Conservation (phyloP, 2,888 invertebrate species). For the Xestia ashworthii region DNA sequence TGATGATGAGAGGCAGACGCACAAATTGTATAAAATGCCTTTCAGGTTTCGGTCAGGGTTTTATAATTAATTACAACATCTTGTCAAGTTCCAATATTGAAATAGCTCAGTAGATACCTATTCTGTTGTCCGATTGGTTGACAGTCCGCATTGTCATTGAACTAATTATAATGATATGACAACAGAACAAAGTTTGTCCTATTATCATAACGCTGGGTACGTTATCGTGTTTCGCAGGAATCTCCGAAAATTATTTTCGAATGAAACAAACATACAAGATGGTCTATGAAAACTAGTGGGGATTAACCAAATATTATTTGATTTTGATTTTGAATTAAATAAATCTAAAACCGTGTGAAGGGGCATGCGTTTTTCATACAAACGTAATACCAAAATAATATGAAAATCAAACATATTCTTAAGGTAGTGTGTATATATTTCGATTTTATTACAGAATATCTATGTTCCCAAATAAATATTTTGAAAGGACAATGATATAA, state of each 20-base stretch:
- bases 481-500: no score
- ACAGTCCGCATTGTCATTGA: constrained; percentile 20
- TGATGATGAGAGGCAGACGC: background rate
- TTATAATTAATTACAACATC: background rate
- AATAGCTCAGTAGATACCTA: constrained; percentile 8
- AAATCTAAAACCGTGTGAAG: background rate
- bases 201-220: constrained; percentile 24
- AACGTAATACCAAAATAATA: no score
- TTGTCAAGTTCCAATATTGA: constrained; percentile 25
- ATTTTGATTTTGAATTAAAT: background rate
- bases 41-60: background rate
- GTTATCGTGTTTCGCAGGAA: constrained; percentile 38
- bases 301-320: background rate
- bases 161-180: constrained; percentile 35
- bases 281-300: background rate
- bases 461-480: no score
- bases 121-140: constrained; percentile 10
- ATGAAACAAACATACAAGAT: background rate
- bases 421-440: no score
- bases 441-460: no score
- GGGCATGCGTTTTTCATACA: no score
- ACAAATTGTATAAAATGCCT: background rate
- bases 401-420: no score
- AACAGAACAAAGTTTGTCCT: constrained; percentile 35
- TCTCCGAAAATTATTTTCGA: constrained; percentile 9